Evolutionary conservation across 2,797 vertebrate species (phyloP).

Genomic region (Pipistrellus kuhlii): DNA sequence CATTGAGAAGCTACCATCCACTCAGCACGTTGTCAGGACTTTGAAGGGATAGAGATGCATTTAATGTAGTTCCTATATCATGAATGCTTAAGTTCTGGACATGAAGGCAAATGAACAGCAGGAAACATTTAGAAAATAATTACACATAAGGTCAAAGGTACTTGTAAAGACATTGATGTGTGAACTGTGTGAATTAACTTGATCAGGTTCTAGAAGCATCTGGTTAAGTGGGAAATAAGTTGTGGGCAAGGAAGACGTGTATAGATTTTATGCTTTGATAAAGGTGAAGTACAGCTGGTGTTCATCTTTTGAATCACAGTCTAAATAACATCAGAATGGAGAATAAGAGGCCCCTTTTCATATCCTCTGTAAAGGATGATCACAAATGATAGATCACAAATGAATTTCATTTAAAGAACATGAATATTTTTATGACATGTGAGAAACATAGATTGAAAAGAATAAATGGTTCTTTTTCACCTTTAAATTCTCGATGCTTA

Average conservation of each 20-base stretch:
- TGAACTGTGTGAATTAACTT: neutral
- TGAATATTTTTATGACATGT: constrained; percentile 1
- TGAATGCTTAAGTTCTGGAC: neutral
- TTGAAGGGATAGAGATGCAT: neutral
- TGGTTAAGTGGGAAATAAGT: neutral
- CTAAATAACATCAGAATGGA: neutral
- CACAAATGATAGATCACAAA: neutral
- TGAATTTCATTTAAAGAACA: neutral
- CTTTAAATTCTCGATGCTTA: neutral
- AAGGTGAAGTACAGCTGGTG: neutral
- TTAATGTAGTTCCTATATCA: neutral
- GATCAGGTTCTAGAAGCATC: neutral
- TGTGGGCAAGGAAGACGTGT: neutral
- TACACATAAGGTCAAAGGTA: neutral
- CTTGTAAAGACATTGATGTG: neutral
- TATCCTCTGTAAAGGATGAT: constrained; percentile 30
- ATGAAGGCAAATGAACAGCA: constrained; percentile 6
- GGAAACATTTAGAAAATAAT: neutral
- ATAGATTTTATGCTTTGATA: neutral
- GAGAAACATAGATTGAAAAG: constrained; percentile 10
- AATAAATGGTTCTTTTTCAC: constrained; percentile 4
- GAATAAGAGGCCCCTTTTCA: neutral
- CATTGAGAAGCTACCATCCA: neutral
- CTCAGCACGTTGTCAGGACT: neutral
- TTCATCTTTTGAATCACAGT: neutral